These are phyloP conservation scores for Thera obeliscata DNA, from an alignment of 2,888 invertebrate species.

Conservation along the genomic window DNA sequence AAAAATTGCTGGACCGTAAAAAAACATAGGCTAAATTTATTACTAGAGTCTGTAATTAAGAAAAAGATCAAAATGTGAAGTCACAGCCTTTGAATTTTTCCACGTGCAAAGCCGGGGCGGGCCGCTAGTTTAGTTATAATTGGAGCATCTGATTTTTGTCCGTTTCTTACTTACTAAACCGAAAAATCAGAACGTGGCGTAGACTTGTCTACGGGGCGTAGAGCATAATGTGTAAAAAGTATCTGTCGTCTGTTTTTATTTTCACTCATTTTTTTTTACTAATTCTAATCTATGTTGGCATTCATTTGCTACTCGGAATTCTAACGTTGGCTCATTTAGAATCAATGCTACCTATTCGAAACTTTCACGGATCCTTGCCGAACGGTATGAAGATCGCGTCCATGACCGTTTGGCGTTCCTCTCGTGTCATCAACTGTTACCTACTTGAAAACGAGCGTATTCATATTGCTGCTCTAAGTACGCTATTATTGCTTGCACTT, in stretches of 20 bases:
- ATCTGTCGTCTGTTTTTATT: not conserved
- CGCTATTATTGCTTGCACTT: slow-evolving; percentile 32
- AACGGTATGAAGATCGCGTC: slow-evolving; percentile 63
- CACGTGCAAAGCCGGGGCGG: too few relatives aligned
- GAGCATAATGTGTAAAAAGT: slow-evolving; percentile 1
- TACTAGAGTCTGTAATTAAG: too few relatives aligned
- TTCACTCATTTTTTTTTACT: not conserved
- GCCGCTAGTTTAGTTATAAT: too few relatives aligned
- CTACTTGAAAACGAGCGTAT: slow-evolving; percentile 49
- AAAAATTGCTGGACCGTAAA: too few relatives aligned
- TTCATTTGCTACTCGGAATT: not conserved
- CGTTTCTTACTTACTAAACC: too few relatives aligned
- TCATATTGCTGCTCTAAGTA: slow-evolving; percentile 38
- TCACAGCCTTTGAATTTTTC: too few relatives aligned
- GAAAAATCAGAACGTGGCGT: not conserved
- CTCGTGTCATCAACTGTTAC: slow-evolving; percentile 56
- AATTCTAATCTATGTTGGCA: not conserved
- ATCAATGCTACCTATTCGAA: not conserved
- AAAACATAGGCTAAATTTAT: too few relatives aligned
- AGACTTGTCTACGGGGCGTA: slow-evolving; percentile 15
- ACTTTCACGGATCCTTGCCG: slow-evolving; percentile 14
- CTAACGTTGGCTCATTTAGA: not conserved
- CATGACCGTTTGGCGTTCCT: slow-evolving; percentile 64
- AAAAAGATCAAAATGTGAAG: too few relatives aligned
- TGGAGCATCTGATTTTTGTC: too few relatives aligned